These are phyloP conservation scores for Bombus superbus DNA, from an alignment of 1,140 invertebrate genomes.

Conservation along the genomic window DNA sequence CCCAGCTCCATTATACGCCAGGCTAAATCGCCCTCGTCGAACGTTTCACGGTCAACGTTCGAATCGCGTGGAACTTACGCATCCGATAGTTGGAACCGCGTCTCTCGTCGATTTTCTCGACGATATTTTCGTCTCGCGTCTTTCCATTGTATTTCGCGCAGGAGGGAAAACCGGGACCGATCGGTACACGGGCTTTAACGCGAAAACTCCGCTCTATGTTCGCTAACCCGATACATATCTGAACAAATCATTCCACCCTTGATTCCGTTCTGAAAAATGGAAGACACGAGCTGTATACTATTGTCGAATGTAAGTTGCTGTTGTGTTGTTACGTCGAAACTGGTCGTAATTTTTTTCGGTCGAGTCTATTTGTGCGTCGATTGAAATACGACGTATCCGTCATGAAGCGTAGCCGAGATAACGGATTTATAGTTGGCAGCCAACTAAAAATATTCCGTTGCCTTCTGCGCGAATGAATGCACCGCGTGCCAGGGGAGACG, in stretches of 20 bases:
- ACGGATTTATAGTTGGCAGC: constrained; percentile 75
- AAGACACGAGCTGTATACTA: constrained; percentile 28
- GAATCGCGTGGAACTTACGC: neutral
- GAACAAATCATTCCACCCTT: constrained; percentile 24
- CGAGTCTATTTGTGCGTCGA: constrained; percentile 72
- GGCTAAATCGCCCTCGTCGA: constrained; percentile 22
- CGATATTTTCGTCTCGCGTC: no score
- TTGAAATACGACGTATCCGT: constrained; percentile 77
- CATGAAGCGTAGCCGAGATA: constrained; percentile 69
- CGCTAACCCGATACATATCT: neutral
- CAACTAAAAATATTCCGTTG: constrained; percentile 77
- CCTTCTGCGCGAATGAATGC: constrained; percentile 72
- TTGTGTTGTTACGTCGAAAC: constrained; percentile 28
- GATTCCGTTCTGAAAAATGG: constrained; percentile 35
- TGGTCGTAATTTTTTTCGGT: constrained; percentile 40
- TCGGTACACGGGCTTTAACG: no score
- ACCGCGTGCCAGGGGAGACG: constrained; percentile 42
- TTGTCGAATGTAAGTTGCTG: constrained; percentile 50
- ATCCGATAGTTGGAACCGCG: neutral
- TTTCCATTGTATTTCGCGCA: neutral
- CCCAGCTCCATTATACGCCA: constrained; percentile 15
- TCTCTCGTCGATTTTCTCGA: no score
- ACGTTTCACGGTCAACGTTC: constrained; percentile 44
- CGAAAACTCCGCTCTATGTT: neutral
- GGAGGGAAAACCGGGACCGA: no score